A percentile compares a stretch with the other conserved stretches of the same genome.
phyloP scores from a whole-genome alignment of 2,797 vertebrate genomes.

The Sitta carolinensis region DNA sequence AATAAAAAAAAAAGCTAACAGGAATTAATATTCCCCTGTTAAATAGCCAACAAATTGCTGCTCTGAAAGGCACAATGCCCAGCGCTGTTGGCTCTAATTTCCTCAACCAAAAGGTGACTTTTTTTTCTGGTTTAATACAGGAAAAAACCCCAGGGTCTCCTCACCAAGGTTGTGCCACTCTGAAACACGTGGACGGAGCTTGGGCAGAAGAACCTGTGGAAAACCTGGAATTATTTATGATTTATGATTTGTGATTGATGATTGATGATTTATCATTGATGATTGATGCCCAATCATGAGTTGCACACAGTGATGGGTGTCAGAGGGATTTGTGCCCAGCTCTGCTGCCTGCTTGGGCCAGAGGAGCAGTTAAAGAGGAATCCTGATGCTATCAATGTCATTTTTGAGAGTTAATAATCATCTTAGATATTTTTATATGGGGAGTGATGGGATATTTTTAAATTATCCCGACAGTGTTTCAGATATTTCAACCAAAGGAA shows the following conservation, averaged over 20 bases:
- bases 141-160: background rate
- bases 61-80: background rate
- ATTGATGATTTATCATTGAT: too few relatives aligned
- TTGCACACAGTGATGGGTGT: background rate
- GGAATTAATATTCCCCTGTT: background rate
- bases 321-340: background rate
- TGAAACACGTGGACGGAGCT: background rate
- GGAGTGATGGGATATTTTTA: background rate
- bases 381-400: background rate
- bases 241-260: too few relatives aligned
- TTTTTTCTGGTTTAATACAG: background rate
- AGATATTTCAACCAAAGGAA: background rate
- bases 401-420: background rate
- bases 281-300: background rate
- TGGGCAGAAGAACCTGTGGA: background rate
- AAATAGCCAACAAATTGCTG: background rate
- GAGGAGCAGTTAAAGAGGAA: background rate
- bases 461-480: background rate
- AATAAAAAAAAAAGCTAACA: background rate
- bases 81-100: background rate
- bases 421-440: background rate
- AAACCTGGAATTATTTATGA: background rate
- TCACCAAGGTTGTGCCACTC: too few relatives aligned
- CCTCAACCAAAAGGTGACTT: background rate
- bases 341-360: background rate